Conservation (phyloP, 2,113 vertebrate species). For the Otus sunia region DNA sequence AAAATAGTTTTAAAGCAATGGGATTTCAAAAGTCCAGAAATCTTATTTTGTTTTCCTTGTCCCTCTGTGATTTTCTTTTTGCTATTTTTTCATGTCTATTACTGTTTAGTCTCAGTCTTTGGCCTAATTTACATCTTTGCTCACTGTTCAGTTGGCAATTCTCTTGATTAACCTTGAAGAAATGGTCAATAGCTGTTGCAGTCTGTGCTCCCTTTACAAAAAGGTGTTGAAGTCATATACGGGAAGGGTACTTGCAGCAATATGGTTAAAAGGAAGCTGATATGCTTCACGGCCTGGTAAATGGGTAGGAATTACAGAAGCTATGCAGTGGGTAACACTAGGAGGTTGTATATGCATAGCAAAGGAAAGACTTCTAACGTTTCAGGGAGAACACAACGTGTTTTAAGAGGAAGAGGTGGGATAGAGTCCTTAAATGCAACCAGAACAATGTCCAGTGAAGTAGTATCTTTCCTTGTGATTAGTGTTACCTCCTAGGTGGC, state of each 20-base stretch:
- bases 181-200: neutral
- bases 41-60: neutral
- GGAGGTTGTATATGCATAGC: too few species aligned
- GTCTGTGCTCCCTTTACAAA: neutral
- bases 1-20: neutral
- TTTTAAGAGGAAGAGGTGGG: neutral
- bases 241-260: neutral
- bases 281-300: neutral
- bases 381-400: neutral
- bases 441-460: neutral
- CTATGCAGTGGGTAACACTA: neutral
- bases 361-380: neutral
- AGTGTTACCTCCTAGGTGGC: neutral
- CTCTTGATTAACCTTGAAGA: neutral
- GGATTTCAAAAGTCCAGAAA: neutral
- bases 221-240: neutral
- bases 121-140: neutral
- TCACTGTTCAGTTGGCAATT: neutral
- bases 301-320: neutral
- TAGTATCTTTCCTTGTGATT: neutral
- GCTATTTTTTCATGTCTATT: neutral
- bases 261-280: neutral
- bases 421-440: neutral
- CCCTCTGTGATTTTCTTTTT: neutral
- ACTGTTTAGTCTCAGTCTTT: neutral